These are phyloP conservation scores for Antrozous pallidus DNA, from an alignment of 2,797 vertebrate genomes.

Conservation along the genomic window DNA sequence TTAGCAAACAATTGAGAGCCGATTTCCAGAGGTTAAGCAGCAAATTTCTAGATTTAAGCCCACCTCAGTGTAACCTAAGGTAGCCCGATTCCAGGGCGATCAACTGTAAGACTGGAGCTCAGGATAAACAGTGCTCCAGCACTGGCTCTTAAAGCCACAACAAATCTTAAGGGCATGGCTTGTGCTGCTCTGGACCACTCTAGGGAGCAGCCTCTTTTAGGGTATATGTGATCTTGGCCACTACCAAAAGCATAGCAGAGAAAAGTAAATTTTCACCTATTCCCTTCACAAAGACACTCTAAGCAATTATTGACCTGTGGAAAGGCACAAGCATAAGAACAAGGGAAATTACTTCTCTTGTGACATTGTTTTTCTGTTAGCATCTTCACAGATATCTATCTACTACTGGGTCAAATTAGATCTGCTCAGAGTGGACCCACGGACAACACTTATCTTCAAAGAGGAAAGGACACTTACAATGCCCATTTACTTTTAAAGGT, in stretches of 20 bases:
- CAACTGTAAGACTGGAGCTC: not conserved
- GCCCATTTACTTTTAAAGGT: slow-evolving; percentile 75
- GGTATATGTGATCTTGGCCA: not conserved
- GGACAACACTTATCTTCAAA: slow-evolving; percentile 75
- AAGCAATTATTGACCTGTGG: not conserved
- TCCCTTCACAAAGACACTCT: not conserved
- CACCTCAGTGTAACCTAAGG: not conserved
- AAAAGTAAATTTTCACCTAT: slow-evolving; percentile 3
- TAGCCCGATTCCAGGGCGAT: not conserved
- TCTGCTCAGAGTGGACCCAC: slow-evolving; percentile 69
- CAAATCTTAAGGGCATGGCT: not conserved
- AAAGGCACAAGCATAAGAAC: slow-evolving; percentile 17
- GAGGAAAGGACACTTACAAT: slow-evolving; percentile 70
- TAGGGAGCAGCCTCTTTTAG: not conserved
- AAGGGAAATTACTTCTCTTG: slow-evolving; percentile 53
- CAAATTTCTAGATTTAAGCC: slow-evolving; percentile 23
- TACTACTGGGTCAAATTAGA: slow-evolving; percentile 75
- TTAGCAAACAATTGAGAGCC: slow-evolving; percentile 43
- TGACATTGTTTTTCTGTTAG: slow-evolving; percentile 63
- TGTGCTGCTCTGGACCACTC: not conserved
- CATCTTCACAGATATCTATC: slow-evolving; percentile 61
- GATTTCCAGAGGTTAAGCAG: slow-evolving; percentile 21
- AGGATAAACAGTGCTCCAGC: not conserved
- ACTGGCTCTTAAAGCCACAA: not conserved
- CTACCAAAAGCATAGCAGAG: not conserved